Conservation (phyloP, 2,888 invertebrate species). For the Ichneumoninae sp. region DNA sequence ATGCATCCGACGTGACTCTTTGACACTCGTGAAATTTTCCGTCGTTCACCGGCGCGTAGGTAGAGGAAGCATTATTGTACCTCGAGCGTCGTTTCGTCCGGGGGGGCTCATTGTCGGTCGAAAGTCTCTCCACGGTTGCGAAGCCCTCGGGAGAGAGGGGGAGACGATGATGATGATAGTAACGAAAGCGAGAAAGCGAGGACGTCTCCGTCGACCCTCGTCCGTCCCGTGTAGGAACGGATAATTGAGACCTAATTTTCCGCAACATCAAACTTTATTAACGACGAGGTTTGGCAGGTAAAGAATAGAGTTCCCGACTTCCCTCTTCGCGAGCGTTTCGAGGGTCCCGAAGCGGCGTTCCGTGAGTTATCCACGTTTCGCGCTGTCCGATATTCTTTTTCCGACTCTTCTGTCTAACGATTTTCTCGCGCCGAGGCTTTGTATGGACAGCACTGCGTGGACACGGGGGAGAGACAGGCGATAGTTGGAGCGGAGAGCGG, state of each 20-base stretch:
- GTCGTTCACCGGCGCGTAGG: constrained; percentile 54
- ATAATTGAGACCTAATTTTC: constrained; percentile 82
- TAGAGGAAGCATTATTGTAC: constrained; percentile 30
- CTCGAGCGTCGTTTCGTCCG: constrained; percentile 39
- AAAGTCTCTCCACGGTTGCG: constrained; percentile 63
- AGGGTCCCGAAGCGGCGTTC: not conserved
- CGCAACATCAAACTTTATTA: constrained; percentile 82
- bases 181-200: constrained; percentile 59
- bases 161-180: constrained; percentile 56
- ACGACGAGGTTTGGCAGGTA: constrained; percentile 75
- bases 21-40: constrained; percentile 67
- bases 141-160: constrained; percentile 35
- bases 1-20: constrained; percentile 61
- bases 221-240: constrained; percentile 58
- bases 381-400: constrained; percentile 21
- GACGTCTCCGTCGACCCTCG: constrained; percentile 28
- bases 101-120: constrained; percentile 66
- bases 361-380: not conserved
- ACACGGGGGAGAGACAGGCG: not conserved
- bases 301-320: constrained; percentile 66
- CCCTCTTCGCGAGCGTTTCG: constrained; percentile 2
- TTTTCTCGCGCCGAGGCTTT: constrained; percentile 45
- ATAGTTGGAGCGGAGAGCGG: constrained; percentile 54
- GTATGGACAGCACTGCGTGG: not conserved
- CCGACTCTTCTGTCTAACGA: constrained; percentile 18